phyloP scores from a whole-genome alignment of 2,113 vertebrate genomes.

The Grammomys dolichurus region DNA sequence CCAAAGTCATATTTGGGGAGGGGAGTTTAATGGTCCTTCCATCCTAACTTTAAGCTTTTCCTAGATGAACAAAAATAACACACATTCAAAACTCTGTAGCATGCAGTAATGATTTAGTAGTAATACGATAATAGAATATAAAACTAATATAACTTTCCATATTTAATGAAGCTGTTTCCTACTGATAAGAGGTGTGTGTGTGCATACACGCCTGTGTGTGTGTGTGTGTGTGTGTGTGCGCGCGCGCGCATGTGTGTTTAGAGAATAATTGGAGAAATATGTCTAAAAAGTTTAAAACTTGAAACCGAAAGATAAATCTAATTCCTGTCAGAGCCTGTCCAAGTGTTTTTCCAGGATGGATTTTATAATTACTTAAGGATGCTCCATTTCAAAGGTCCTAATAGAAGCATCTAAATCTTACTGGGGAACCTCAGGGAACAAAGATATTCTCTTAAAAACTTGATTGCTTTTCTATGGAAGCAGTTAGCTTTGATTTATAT shows the following conservation, averaged over 20 bases:
- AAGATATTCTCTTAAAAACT: conserved; percentile 77
- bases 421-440: conserved; percentile 63
- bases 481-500: conserved; percentile 83
- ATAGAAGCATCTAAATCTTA: conserved; percentile 78
- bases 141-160: background rate
- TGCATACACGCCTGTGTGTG: background rate
- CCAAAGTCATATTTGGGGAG: background rate
- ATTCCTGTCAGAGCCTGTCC: conserved; percentile 19
- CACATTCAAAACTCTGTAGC: background rate
- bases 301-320: conserved; percentile 48
- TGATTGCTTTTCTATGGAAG: conserved; percentile 78
- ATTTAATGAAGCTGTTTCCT: conserved; percentile 42
- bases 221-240: background rate
- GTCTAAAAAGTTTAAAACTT: background rate
- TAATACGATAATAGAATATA: background rate
- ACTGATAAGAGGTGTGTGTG: background rate
- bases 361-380: conserved; percentile 76
- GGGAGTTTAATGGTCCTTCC: background rate
- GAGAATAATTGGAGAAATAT: background rate
- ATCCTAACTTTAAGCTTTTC: conserved; percentile 15
- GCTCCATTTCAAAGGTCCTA: conserved; percentile 47
- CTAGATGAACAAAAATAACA: background rate
- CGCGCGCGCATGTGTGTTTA: background rate
- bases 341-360: conserved; percentile 60
- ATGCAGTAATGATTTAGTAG: background rate